These are phyloP conservation scores for Diplosoma virens DNA, from an alignment of 23 tunicate species.

Conservation along the genomic window DNA sequence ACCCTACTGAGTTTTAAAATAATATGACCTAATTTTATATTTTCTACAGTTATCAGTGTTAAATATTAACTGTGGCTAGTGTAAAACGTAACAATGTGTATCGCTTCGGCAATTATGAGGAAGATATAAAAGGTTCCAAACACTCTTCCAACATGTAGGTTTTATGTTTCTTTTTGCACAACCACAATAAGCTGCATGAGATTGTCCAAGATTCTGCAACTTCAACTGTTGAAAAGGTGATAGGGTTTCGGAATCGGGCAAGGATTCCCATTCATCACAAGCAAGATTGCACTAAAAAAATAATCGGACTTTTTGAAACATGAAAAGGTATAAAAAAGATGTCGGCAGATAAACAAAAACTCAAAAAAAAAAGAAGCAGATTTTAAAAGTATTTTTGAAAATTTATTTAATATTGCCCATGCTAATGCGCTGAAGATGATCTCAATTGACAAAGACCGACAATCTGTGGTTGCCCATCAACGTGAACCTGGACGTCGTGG, in stretches of 20 bases:
- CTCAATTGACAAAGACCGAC: too few species aligned
- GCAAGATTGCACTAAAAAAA: conserved; percentile 16
- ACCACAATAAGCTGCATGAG: conserved; percentile 10
- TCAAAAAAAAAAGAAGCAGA: too few species aligned
- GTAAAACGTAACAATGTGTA: conserved; percentile 19
- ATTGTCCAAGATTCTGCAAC: conserved; percentile 21
- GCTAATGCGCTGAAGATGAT: too few species aligned
- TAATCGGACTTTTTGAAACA: too few species aligned
- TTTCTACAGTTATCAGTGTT: too few species aligned
- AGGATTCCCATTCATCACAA: conserved; percentile 22
- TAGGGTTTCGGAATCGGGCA: conserved; percentile 26
- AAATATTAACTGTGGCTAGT: not conserved
- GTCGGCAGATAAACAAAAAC: too few species aligned
- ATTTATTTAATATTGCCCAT: too few species aligned
- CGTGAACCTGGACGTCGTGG: conserved; percentile 40
- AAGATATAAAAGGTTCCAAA: conserved; percentile 16
- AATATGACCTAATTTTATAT: too few species aligned
- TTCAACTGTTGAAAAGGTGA: conserved; percentile 15
- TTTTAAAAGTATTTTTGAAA: too few species aligned
- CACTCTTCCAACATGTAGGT: not conserved
- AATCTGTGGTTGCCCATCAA: too few species aligned
- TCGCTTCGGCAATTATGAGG: conserved; percentile 1
- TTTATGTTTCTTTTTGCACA: conserved; percentile 18
- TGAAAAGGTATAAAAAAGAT: too few species aligned
- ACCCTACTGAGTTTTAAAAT: too few species aligned